Evolutionary conservation across 2,113 vertebrate genomes (phyloP), one percentile per base, ranked within the genome.

Genomic region (Chinchilla lanigera): DNA sequence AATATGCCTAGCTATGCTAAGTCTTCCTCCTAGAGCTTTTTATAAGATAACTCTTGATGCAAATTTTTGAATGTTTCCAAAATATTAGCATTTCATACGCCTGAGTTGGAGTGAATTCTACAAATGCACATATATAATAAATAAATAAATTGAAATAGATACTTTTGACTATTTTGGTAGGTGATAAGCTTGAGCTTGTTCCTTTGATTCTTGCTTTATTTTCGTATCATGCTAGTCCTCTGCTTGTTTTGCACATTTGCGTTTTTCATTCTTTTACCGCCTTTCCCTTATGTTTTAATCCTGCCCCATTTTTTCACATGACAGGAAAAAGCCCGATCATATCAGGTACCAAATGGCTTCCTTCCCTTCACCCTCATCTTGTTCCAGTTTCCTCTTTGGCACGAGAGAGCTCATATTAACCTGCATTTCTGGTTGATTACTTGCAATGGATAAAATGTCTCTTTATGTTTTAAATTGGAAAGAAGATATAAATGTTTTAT

Each of bases 261-360:
- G 3, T 98, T 98, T 77, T 98, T 98, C 98, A 97, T 98, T 97
- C 98, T 98, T 98, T 97, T 97, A 98, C 93, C 97, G 96, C 92
- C 98, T 99, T 98, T 99, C 98, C 92, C 95, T 98, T 98, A 98
- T 98, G 98, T 99, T 99, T 98, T 99, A 99, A 99, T 98, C 99
- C 99, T 98, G 90, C 98, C 98, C 98, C 98, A 69, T 99, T 99
- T 99, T 99, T 99, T 99, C 98, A 99, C 97, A 98, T 98, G 99
- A 99, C 99, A 99, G 99, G 99, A 99, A 99, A 99, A 99, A 99
- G 98, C 98, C 98, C 98, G 98, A 99, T 98, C 99, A 99, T 98
- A 99, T 98, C 99, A 99, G 99, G 99, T 99, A 99, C 98, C 98
- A 98, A 98, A 80, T 98, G 98, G 98, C 98, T 98, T 99, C 95